A percentile compares a stretch with the other conserved stretches of the same genome.
These are phyloP conservation scores for Cerastis rubricosa DNA, from an alignment of 2,888 invertebrate genomes.

Conservation along the genomic window DNA sequence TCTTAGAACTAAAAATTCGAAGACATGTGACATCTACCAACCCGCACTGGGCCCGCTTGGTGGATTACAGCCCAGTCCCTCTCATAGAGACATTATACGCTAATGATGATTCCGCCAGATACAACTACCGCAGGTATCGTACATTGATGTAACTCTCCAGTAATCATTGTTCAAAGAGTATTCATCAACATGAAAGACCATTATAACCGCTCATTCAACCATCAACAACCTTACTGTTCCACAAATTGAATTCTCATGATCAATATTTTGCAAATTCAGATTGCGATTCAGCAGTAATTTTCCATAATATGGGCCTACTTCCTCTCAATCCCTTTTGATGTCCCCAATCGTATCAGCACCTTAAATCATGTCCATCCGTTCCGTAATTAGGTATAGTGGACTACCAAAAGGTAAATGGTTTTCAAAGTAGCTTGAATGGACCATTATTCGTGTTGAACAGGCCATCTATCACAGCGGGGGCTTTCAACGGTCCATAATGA, in stretches of 20 bases:
- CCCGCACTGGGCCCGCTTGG: too few relatives aligned
- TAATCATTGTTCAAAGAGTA: constrained; percentile 5
- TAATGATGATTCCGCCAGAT: too few relatives aligned
- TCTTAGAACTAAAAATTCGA: too few relatives aligned
- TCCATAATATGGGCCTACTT: constrained; percentile 13
- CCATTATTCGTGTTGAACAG: constrained; percentile 84
- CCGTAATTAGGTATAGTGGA: constrained; percentile 66
- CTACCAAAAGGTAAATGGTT: constrained; percentile 67
- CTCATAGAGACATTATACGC: too few relatives aligned
- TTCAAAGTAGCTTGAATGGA: constrained; percentile 76
- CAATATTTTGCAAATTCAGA: constrained; percentile 33
- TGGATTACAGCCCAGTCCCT: too few relatives aligned
- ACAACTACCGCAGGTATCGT: too few relatives aligned
- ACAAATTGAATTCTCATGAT: constrained; percentile 20
- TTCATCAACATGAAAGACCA: neutral
- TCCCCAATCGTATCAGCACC: constrained; percentile 41
- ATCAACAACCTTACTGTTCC: neutral
- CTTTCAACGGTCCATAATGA: constrained; percentile 82
- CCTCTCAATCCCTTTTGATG: constrained; percentile 35
- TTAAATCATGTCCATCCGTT: constrained; percentile 57
- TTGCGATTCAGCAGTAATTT: constrained; percentile 22
- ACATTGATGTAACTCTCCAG: too few relatives aligned
- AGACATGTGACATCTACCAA: too few relatives aligned
- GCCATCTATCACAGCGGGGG: constrained; percentile 82
- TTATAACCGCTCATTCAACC: constrained; percentile 6